Conservation (phyloP, 2,888 invertebrate species). For the Suillia variegata region DNA sequence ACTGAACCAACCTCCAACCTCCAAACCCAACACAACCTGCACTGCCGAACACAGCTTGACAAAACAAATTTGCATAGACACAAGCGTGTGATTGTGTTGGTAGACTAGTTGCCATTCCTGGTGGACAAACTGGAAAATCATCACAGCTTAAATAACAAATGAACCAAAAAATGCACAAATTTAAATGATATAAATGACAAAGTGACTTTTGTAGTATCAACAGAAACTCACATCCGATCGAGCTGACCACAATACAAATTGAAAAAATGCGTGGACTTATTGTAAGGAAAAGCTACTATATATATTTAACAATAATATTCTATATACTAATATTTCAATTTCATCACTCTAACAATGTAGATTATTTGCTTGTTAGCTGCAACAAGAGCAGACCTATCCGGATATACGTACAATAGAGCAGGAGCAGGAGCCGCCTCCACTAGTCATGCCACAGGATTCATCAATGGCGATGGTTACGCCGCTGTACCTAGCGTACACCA, state of each 20-base stretch:
- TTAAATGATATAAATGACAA: background rate
- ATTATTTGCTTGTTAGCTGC: constrained; percentile 37
- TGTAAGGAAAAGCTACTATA: constrained; percentile 35
- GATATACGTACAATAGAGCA: constrained; percentile 38
- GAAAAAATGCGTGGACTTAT: constrained; percentile 69
- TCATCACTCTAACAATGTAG: too few relatives aligned
- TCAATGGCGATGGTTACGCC: too few relatives aligned
- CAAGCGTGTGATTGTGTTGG: too few relatives aligned
- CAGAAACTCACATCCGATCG: background rate
- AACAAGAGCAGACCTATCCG: constrained; percentile 37
- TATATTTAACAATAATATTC: too few relatives aligned
- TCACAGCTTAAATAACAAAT: background rate
- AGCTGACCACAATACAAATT: background rate
- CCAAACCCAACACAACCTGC: too few relatives aligned
- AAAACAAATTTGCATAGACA: background rate
- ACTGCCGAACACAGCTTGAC: too few relatives aligned
- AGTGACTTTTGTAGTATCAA: background rate
- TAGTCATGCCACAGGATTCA: too few relatives aligned
- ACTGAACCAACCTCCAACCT: too few relatives aligned
- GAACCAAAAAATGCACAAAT: background rate
- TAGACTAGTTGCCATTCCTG: background rate
- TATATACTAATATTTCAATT: too few relatives aligned
- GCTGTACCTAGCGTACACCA: too few relatives aligned
- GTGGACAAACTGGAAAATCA: background rate
- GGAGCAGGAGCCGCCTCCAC: constrained; percentile 6